Evolutionary conservation across 1,140 invertebrate genomes (phyloP).

Genomic region (Tribolium madens): DNA sequence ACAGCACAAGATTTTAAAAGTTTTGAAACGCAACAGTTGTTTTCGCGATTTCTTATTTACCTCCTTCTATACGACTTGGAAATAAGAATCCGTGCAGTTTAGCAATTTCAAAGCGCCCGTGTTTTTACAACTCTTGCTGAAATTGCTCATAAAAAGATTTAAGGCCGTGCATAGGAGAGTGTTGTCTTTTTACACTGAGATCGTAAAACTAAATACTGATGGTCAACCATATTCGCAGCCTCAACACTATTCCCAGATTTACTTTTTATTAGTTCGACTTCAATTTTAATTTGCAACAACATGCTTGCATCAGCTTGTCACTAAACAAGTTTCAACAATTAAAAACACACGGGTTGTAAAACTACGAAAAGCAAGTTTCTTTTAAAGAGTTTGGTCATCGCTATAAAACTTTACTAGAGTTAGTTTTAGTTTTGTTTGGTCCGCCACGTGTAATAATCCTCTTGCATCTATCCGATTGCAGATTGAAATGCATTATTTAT

Average conservation of each 20-base stretch:
- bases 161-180: slow-evolving; percentile 5
- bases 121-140: slow-evolving; percentile 11
- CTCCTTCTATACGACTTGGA: not conserved
- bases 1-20: not conserved
- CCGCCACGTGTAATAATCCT: no score
- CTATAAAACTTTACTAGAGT: no score
- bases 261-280: not conserved
- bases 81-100: slow-evolving; percentile 31
- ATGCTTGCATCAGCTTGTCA: no score
- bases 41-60: slow-evolving; percentile 2
- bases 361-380: not conserved
- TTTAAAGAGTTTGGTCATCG: not conserved
- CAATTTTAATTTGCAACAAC: not conserved
- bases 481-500: not conserved
- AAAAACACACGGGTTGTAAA: not conserved
- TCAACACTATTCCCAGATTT: not conserved
- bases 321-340: not conserved
- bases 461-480: not conserved
- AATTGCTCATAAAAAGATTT: slow-evolving; percentile 28
- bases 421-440: no score
- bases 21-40: slow-evolving; percentile 13
- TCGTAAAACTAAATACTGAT: not conserved
- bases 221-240: not conserved
- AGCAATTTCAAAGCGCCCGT: slow-evolving; percentile 7
- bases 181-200: not conserved